Evolutionary conservation across 1,140 invertebrate species (phyloP), one percentile per base, ranked within the genome.

Genomic region (Bombus pascuorum): DNA sequence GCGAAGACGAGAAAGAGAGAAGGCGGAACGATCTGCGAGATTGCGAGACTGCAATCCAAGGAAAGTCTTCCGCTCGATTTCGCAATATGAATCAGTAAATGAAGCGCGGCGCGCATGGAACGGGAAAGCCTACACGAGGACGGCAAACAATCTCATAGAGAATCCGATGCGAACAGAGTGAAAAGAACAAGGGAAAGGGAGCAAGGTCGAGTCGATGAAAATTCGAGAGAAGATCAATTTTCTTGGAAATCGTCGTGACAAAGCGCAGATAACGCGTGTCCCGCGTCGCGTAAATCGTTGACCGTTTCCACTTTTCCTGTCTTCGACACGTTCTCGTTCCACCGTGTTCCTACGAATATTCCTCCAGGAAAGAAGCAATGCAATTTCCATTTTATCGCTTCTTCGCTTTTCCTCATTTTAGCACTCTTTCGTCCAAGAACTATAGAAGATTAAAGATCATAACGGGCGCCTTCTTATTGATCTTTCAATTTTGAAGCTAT

Each of bases 21-120:
- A 9, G 37, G 10, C 13, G 6, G 32, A 22, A 3, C 15, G 34
- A 37, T 44, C n/a, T 28, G 28, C 28, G 66, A 62, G 59, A 81
- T 62, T 34, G 70, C 47, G 37, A 25, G 39, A 12, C 8, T 37
- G 12, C 15, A 22, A 44, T n/a, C 9, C n/a, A 18, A 47, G 25
- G 53, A 12, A n/a, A 10, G 28, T 62, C 2, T 82, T 47, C 57
- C 57, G 57, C 57, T 82, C 72, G 81, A 75, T 82, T 66, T 65
- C 53, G 42, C 81, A 47, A n/a, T 82, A 34, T 32, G 81, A 82
- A 82, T 82, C 57, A 25, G 57, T 82, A 74, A 82, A 75, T 47
- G 81, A 66, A 75, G 42, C 75, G 71, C 42, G 15, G 28, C 5
- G 10, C n/a, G 9, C 65, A 22, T 32, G 42, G 39, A 34, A 37